Percentiles rank a stretch among this genome's conserved stretches.
phyloP scores from a whole-genome alignment of 2,888 invertebrate species.

The Troides oblongomaculatus region DNA sequence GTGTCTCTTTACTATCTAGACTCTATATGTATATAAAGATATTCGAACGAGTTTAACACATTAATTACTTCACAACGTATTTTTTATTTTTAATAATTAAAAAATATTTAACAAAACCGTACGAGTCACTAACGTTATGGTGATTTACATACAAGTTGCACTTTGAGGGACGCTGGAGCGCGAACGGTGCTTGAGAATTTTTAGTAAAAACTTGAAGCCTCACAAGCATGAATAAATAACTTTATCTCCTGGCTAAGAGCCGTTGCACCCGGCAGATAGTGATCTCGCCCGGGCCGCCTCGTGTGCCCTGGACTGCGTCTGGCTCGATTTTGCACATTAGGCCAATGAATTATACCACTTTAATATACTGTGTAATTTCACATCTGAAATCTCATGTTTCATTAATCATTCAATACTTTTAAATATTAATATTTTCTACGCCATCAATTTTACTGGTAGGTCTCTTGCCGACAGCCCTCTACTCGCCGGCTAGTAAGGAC shows the following conservation, averaged over 20 bases:
- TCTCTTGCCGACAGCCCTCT: too few species aligned
- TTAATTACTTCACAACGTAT: too few species aligned
- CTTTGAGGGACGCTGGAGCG: constrained; percentile 16
- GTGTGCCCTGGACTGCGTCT: constrained; percentile 22
- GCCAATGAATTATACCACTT: constrained; percentile 3
- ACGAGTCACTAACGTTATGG: background rate
- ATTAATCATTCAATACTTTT: too few species aligned
- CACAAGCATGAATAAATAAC: constrained; percentile 30
- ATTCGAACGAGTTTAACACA: too few species aligned
- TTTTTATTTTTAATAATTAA: background rate
- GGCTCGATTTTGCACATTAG: constrained; percentile 3
- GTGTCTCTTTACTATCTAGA: too few species aligned
- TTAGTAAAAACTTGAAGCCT: constrained; percentile 28
- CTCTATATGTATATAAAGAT: too few species aligned
- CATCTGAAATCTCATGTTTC: background rate
- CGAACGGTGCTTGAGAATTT: constrained; percentile 25
- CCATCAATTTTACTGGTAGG: too few species aligned
- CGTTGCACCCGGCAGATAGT: constrained; percentile 45
- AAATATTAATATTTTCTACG: too few species aligned
- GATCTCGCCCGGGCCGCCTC: constrained; percentile 41
- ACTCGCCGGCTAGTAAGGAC: too few species aligned
- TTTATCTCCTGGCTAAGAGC: constrained; percentile 37
- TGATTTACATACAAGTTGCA: constrained; percentile 16
- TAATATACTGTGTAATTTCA: constrained; percentile 13
- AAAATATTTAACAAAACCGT: background rate